phyloP scores from a whole-genome alignment of 2,113 vertebrate genomes.

The Scomber japonicus region DNA sequence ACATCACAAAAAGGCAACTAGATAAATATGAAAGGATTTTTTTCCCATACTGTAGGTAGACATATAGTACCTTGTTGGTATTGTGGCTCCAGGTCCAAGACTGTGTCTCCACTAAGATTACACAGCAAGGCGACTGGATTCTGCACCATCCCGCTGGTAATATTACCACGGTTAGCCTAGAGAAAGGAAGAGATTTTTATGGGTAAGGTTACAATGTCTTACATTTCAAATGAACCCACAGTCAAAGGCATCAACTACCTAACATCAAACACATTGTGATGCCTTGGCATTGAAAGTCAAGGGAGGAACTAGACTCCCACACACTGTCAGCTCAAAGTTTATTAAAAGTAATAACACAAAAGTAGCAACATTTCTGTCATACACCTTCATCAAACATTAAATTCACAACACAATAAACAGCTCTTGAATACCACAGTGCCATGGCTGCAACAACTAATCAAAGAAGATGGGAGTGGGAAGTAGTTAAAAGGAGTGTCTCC shows the following conservation, averaged over 20 bases:
- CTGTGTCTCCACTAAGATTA: slow-evolving; percentile 61
- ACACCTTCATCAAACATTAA: not conserved
- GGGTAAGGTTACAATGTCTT: not conserved
- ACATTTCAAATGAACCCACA: not conserved
- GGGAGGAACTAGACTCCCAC: not conserved
- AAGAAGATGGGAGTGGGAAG: no score
- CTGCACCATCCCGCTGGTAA: slow-evolving; percentile 61
- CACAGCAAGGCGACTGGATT: slow-evolving; percentile 72
- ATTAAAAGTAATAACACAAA: not conserved
- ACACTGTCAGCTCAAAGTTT: not conserved
- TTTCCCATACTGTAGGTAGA: not conserved
- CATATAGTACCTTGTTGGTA: slow-evolving; percentile 65
- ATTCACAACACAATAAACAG: not conserved
- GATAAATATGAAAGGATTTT: not conserved
- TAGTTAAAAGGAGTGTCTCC: no score
- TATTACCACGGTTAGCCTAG: slow-evolving; percentile 49
- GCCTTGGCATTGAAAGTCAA: not conserved
- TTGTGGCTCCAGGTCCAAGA: slow-evolving; percentile 61
- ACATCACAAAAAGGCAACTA: slow-evolving; percentile 3
- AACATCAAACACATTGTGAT: not conserved
- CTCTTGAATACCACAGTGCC: no score
- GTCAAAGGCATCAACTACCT: not conserved
- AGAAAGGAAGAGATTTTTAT: slow-evolving; percentile 19
- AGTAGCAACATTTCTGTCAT: not conserved
- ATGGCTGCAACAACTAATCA: no score